These are phyloP conservation scores for Eriosoma lanigerum DNA, from an alignment of 1,140 invertebrate species.

Conservation along the genomic window DNA sequence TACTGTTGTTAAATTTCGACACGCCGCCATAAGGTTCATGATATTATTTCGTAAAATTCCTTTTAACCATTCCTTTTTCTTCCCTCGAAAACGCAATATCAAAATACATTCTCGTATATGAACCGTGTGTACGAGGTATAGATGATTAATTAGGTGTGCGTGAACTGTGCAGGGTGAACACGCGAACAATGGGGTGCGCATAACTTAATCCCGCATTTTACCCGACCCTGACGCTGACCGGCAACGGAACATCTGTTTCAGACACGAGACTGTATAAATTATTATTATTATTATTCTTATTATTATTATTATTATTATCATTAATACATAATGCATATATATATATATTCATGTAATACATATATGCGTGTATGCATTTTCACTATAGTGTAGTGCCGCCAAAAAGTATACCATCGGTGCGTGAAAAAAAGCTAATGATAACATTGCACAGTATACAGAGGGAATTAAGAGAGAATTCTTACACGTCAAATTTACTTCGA, in stretches of 20 bases:
- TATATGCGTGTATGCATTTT: no score
- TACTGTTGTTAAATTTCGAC: neutral
- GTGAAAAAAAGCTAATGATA: constrained; percentile 27
- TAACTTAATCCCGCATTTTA: constrained; percentile 32
- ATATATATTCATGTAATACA: no score
- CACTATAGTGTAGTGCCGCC: neutral
- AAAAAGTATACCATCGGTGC: neutral
- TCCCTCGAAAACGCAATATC: neutral
- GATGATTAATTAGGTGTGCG: constrained; percentile 35
- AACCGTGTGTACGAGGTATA: neutral
- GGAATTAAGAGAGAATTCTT: no score
- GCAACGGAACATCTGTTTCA: constrained; percentile 36
- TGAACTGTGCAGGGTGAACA: neutral
- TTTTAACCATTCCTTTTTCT: neutral
- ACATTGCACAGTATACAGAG: neutral
- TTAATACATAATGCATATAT: neutral
- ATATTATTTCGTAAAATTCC: constrained; percentile 11
- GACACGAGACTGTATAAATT: constrained; percentile 49
- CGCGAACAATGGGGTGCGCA: constrained; percentile 18
- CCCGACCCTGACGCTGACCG: constrained; percentile 26
- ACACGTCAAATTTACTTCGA: no score
- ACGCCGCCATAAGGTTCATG: neutral
- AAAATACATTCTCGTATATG: neutral
- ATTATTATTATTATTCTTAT: neutral
- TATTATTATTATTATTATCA: neutral